Evolutionary conservation across 2,888 invertebrate species (phyloP), one percentile per base, ranked within the genome.

Genomic region (Caradrina kadenii): DNA sequence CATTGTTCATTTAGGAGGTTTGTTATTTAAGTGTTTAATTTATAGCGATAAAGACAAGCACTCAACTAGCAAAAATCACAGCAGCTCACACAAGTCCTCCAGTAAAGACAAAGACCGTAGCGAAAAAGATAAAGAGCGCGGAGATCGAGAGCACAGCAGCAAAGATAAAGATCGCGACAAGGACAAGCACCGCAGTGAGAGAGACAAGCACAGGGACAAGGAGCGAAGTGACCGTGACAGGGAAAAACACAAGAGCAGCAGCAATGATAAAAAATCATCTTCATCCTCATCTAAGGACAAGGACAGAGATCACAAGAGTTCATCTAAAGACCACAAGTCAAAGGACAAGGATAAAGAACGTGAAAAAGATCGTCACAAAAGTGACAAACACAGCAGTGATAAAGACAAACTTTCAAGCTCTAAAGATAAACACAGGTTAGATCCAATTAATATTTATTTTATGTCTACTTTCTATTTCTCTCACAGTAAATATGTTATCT

Each of bases 351-450:
- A 83, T 56, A 82, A 62, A 84, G 92, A 92, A 35, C 87, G 87
- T 65, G 94, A 94, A 68, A 96, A 90, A 86, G 96, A 94, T 73
- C 93, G 93, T 56, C 91, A 93, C 64, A 93, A 85, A 71, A 95
- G 93, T 85, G 95, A 95, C 63, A 96, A 94, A 83, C 94, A 96
- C 60, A 88, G 87, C 49, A 90, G 90, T 83, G 92, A 91, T 73
- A 95, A 93, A 80, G 95, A 96, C 63, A 96, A 94, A 83, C 94
- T 96, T 82, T 93, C 94, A 71, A 94, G 93, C 84, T 94, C 94
- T 61, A 97, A 96, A 88, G 97, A 97, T 66, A 97, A 96, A 86
- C 96, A 97, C 83, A 96, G 96, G 92, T 96, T 70, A 73, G 83
- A 50, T 21, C 8, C 22, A 39, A 45, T 15, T 74, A 54, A n/a